A percentile compares a stretch with the other conserved stretches of the same genome.
Evolutionary conservation across 30 jellyfish, hydroid and myxozoan species (phyloP).

Genomic region (Hydractinia echinata): DNA sequence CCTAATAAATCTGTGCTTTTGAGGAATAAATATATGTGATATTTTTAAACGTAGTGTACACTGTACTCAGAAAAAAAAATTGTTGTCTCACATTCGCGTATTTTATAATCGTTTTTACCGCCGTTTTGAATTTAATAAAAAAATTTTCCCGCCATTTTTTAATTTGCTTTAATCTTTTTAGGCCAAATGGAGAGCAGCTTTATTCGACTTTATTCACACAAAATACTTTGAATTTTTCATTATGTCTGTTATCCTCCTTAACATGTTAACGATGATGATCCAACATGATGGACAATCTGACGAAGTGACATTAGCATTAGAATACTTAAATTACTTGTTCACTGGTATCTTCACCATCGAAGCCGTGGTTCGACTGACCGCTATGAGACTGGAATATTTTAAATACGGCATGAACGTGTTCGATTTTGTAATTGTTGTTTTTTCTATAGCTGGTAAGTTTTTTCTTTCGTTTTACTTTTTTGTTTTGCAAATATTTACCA

Average conservation of each 20-base stretch:
- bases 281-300: conserved; percentile 75
- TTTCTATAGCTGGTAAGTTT: conserved; percentile 83
- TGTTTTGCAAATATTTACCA: too few species aligned
- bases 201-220: conserved; percentile 81
- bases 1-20: background rate
- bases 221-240: conserved; percentile 91
- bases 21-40: too few species aligned
- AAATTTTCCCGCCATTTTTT: conserved; percentile 5
- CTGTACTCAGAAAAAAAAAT: too few species aligned
- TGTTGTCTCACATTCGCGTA: too few species aligned
- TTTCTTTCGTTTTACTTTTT: background rate
- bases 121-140: too few species aligned
- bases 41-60: too few species aligned
- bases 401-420: conserved; percentile 83
- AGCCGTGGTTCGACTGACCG: conserved; percentile 64
- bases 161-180: conserved; percentile 20
- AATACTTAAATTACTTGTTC: conserved; percentile 75
- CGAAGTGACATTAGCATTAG: conserved; percentile 79
- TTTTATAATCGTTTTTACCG: too few species aligned
- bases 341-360: conserved; percentile 93
- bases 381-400: conserved; percentile 89
- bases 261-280: conserved; percentile 96
- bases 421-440: conserved; percentile 74
- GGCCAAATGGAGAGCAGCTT: conserved; percentile 96
- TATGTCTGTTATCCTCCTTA: conserved; percentile 89